Evolutionary conservation across 1,140 invertebrate species (phyloP), one percentile per base, ranked within the genome.

Genomic region (Eufriesea mexicana): DNA sequence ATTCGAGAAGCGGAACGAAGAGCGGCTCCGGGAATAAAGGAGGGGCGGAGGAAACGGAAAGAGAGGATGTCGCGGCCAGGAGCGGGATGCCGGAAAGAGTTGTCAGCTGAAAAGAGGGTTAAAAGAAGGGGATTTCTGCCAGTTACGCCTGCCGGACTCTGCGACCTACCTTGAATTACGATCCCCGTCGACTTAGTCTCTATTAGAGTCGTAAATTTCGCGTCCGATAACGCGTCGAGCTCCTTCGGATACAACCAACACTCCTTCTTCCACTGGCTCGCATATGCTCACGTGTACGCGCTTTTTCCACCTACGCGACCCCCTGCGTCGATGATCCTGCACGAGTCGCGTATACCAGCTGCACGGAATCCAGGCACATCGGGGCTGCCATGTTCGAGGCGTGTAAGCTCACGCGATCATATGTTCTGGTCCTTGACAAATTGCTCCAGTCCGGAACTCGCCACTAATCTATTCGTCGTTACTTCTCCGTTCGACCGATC

Each of bases 131-230:
- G 71, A 76, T 79, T 57, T 49, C 66, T 75, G 78, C 75, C 86
- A 86, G 90, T 90, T 90, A 90, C 84, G 91, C 86, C 86, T 84
- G 78, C 88, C 74, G 90, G 90, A 90, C 90, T 92, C 86, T 35
- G 91, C 91, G 89, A 89, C 86, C 89, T 79, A 70, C 83, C 85
- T 80, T 92, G 91, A 92, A 90, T 92, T 92, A 92, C 80, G 90
- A 92, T 89, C 4, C 87, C 82, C 61, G 79, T 78, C 86, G 87
- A 87, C 88, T 90, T 86, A 90, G 89, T 89, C 89, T 89, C 91
- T 92, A 92, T 92, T 92, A 92, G 91, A 91, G 90, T 86, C 87
- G 90, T 92, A 92, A 92, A 92, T 92, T 92, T 90, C 61, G 62
- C 86, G 91, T 92, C 91, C 90, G 91, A 92, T 92, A 92, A 92